Evolutionary conservation across 2,797 vertebrate genomes (phyloP).

Genomic region (Atherinosoma microstoma): DNA sequence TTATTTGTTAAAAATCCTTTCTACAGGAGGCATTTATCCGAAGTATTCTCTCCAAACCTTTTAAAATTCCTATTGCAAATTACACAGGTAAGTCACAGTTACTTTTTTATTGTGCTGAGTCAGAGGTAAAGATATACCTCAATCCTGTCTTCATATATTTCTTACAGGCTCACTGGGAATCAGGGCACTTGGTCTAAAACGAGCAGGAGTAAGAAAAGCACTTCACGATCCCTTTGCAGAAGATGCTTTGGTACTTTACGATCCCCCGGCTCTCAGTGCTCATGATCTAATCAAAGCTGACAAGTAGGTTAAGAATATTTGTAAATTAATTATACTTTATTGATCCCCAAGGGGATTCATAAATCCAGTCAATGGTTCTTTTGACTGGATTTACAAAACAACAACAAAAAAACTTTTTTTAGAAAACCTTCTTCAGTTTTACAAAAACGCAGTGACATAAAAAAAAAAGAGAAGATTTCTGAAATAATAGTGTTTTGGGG

Average conservation of each 20-base stretch:
- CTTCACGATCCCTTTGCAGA: conserved; percentile 96
- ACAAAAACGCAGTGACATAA: background rate
- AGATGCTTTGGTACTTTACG: conserved; percentile 92
- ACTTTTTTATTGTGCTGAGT: background rate
- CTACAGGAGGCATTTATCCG: conserved; percentile 95
- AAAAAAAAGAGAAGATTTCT: too few relatives aligned
- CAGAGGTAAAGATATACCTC: background rate
- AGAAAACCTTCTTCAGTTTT: too few relatives aligned
- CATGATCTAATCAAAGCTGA: conserved; percentile 95
- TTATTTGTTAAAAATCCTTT: conserved; percentile 47
- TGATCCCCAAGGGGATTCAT: too few relatives aligned
- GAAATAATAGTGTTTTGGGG: too few relatives aligned
- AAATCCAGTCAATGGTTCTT: background rate
- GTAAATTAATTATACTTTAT: too few relatives aligned
- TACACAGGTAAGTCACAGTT: conserved; percentile 88
- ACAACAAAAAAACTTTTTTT: background rate
- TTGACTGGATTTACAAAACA: too few relatives aligned
- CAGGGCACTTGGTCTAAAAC: conserved; percentile 90
- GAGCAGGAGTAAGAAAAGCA: conserved; percentile 88
- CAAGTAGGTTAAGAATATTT: conserved; percentile 85
- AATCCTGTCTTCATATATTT: background rate
- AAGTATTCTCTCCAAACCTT: conserved; percentile 96
- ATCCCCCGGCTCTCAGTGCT: conserved; percentile 87
- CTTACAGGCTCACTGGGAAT: conserved; percentile 88
- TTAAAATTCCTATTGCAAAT: conserved; percentile 95